phyloP scores from a whole-genome alignment of 2,113 vertebrate genomes.

The Trinectes maculatus region DNA sequence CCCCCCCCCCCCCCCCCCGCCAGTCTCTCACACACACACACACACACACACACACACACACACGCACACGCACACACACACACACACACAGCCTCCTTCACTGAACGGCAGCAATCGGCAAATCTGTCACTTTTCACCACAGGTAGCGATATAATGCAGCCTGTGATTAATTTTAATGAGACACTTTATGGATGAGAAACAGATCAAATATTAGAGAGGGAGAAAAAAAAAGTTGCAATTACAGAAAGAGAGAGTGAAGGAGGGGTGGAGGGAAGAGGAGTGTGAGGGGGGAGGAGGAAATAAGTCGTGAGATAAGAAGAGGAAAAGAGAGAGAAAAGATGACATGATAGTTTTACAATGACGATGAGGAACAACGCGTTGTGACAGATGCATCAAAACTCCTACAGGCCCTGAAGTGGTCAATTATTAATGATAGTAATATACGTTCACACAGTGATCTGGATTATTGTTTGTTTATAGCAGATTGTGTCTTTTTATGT shows the following conservation, averaged over 20 bases:
- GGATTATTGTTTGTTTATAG: too few species aligned
- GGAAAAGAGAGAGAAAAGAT: too few species aligned
- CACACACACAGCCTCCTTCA: slow-evolving; percentile 37
- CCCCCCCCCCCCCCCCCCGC: background rate
- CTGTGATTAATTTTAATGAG: slow-evolving; percentile 85
- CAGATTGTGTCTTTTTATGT: too few species aligned
- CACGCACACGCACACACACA: slow-evolving; percentile 25
- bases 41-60: slow-evolving; percentile 2
- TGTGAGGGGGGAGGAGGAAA: too few species aligned
- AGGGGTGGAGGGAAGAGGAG: too few species aligned
- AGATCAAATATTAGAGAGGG: slow-evolving; percentile 72
- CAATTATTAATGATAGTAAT: too few species aligned
- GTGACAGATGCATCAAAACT: too few species aligned
- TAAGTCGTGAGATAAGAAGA: too few species aligned
- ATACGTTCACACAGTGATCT: too few species aligned
- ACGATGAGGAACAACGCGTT: too few species aligned
- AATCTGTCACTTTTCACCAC: slow-evolving; percentile 81
- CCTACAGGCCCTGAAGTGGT: too few species aligned
- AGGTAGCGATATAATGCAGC: slow-evolving; percentile 83
- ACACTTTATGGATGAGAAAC: slow-evolving; percentile 80
- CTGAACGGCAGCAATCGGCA: slow-evolving; percentile 59
- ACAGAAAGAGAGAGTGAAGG: background rate
- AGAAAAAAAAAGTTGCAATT: background rate
- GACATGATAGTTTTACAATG: too few species aligned
- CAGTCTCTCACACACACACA: background rate